Base-by-base conservation (phyloP, 2,888 invertebrate species). In the Conistra vaccinii region DNA sequence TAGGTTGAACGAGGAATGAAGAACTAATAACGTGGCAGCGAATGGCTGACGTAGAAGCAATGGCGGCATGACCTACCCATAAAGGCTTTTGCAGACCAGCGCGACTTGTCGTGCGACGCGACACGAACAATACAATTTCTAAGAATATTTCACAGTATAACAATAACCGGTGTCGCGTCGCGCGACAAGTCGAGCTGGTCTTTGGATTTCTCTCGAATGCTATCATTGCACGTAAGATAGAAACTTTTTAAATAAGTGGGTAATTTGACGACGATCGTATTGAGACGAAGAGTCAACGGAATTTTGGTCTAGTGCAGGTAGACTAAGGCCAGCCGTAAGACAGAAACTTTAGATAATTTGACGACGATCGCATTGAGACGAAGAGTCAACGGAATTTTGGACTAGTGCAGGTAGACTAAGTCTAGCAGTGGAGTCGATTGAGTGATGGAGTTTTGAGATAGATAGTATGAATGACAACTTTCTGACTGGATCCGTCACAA, bases 21-120 rank as follows among this genome's bases (percentile, higher is more conserved):
- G 6, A 45, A 45, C 12, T 9, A 29, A n/a, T n/a, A 39, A 39
- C 29, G 63, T 57, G 48, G 39, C 48, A 63, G 10, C 48, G 20
- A n/a, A 63, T n/a, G 48, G 39, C 2, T 17, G 39, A 39, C n/a
- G 10, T 48, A 39, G 29, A 39, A 74, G 23, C n/a, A 75, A 74
- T 39, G 48, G n/a, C 4, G 29, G 20, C n/a, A 14, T 6, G 1
- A 67, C 20, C 12, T 32, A 20, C 9, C n/a, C n/a, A 12, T 61
- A 45, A 42, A 48, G 23, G n/a, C n/a, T n/a, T n/a, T n/a, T n/a
- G n/a, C n/a, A n/a, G n/a, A n/a, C n/a, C n/a, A n/a, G n/a, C n/a
- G n/a, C n/a, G n/a, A n/a, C n/a, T n/a, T n/a, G n/a, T n/a, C n/a
- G n/a, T n/a, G n/a, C n/a, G n/a, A n/a, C n/a, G n/a, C n/a, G n/a